Conservation (phyloP, 2,797 vertebrate genomes). For the Jordanella pulchra region DNA sequence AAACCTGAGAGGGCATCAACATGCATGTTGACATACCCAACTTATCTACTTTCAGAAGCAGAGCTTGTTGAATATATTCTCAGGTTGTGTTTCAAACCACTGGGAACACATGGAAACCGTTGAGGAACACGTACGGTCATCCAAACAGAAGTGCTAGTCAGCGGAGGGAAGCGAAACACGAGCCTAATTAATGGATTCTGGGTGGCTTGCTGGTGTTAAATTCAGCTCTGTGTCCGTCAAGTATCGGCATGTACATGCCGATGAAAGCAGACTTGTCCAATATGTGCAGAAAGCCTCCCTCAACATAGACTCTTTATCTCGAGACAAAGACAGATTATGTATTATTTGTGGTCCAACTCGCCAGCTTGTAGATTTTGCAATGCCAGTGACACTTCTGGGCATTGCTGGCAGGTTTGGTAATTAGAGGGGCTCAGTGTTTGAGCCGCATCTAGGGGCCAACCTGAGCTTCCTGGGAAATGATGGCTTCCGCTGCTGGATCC, state of each 20-base stretch:
- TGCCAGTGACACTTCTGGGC: constrained; percentile 46
- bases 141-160: constrained; percentile 52
- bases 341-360: constrained; percentile 38
- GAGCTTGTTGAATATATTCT: constrained; percentile 39
- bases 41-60: constrained; percentile 41
- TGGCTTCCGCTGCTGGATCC: constrained; percentile 43
- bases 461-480: constrained; percentile 48
- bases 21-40: constrained; percentile 25
- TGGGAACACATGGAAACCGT: constrained; percentile 41
- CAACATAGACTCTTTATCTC: constrained; percentile 60
- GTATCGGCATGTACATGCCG: constrained; percentile 21
- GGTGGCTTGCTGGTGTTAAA: constrained; percentile 47
- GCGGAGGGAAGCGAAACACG: constrained; percentile 54
- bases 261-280: constrained; percentile 46
- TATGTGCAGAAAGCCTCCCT: constrained; percentile 41
- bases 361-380: constrained; percentile 37
- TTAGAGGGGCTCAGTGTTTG: constrained; percentile 72
- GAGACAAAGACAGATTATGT: constrained; percentile 64
- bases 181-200: constrained; percentile 69
- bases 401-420: constrained; percentile 68
- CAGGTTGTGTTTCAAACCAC: constrained; percentile 31
- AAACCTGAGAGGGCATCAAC: constrained; percentile 3
- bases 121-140: constrained; percentile 42
- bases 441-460: constrained; percentile 55
- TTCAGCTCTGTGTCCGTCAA: constrained; percentile 54